Percentiles rank a stretch among this genome's conserved stretches.
These are phyloP conservation scores for Nesometra sesokonis DNA, from an alignment of 35 echinoderm and acorn worm genomes.

Conservation along the genomic window DNA sequence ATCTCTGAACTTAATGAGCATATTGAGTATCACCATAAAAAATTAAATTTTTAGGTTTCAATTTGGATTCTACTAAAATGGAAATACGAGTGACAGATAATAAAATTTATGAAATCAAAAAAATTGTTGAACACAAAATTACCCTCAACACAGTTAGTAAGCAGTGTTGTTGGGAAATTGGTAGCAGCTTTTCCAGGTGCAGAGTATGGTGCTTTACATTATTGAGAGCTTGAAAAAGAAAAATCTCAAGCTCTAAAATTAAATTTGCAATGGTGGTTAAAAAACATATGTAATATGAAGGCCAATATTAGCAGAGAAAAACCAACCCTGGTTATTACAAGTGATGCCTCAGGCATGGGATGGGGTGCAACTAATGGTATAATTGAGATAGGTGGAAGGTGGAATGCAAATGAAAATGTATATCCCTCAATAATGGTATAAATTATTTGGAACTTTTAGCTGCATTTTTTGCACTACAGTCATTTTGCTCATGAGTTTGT, in stretches of 20 bases:
- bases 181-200: constrained; percentile 51
- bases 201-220: constrained; percentile 27
- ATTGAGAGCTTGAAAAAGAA: constrained; percentile 36
- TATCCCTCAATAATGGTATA: not conserved
- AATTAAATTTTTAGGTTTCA: constrained; percentile 26
- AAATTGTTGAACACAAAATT: constrained; percentile 3
- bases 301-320: too few species aligned
- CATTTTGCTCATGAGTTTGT: not conserved
- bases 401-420: not conserved
- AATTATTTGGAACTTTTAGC: constrained; percentile 13
- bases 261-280: constrained; percentile 3
- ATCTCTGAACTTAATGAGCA: constrained; percentile 18
- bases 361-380: constrained; percentile 7
- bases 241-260: constrained; percentile 20
- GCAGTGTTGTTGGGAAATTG: constrained; percentile 36
- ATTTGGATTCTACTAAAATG: too few species aligned
- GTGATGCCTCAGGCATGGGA: too few species aligned
- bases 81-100: too few species aligned
- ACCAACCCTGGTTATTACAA: too few species aligned
- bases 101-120: too few species aligned
- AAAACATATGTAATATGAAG: not conserved
- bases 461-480: constrained; percentile 26
- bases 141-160: not conserved
- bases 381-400: not conserved
- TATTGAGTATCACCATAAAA: not conserved